Percentiles rank a stretch among this genome's conserved stretches.
Conservation (phyloP, 1,140 invertebrate species). For the Lepidurus apus region DNA sequence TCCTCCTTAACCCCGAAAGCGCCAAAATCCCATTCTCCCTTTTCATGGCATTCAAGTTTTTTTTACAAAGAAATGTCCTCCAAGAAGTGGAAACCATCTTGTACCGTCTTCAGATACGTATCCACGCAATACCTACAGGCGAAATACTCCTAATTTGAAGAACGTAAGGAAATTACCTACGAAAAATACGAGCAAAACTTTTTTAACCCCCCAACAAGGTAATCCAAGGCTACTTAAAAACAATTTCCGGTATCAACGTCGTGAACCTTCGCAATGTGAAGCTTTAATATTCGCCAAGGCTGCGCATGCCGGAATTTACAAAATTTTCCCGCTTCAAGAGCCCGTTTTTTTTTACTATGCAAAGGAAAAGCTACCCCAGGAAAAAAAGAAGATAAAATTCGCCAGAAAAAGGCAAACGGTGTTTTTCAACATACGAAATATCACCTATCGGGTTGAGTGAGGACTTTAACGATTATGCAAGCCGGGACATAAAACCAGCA, state of each 20-base stretch:
- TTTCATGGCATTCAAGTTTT: not conserved
- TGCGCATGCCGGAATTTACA: not conserved
- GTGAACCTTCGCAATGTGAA: not conserved
- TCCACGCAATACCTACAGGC: not conserved
- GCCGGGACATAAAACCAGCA: not conserved
- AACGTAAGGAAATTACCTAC: not conserved
- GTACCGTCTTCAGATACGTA: not conserved
- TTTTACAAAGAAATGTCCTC: not conserved
- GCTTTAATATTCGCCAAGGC: not conserved
- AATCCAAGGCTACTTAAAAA: not conserved
- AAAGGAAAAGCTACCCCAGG: no score
- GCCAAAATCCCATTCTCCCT: not conserved
- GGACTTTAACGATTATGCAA: constrained; percentile 22
- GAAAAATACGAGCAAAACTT: not conserved
- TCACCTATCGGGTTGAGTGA: not conserved
- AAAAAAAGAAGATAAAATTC: no score
- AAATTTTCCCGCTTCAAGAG: no score
- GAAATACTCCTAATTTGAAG: not conserved
- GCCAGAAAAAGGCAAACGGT: not conserved
- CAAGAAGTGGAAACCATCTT: no score
- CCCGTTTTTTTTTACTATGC: no score
- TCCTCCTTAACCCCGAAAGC: not conserved
- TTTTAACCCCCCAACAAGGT: not conserved
- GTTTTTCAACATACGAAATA: not conserved
- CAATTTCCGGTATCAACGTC: not conserved